These are phyloP conservation scores for Alloplasta piceator DNA, from an alignment of 2,888 invertebrate species.

Conservation along the genomic window DNA sequence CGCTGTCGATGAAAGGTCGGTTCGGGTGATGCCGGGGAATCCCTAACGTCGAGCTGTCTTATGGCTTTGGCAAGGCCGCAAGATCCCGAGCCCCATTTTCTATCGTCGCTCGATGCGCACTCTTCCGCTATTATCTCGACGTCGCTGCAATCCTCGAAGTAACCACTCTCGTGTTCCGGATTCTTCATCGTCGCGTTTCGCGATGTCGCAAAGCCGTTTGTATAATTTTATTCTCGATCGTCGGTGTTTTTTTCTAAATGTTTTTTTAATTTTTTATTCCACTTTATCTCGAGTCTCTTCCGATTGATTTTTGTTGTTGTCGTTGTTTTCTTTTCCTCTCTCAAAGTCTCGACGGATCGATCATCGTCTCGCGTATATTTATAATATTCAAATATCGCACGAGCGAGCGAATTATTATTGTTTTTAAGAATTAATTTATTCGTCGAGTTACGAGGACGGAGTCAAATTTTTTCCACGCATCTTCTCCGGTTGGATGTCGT, in stretches of 20 bases:
- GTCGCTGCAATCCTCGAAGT: slow-evolving; percentile 90
- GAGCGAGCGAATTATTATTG: background rate
- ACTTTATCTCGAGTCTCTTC: background rate
- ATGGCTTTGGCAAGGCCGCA: slow-evolving; percentile 75
- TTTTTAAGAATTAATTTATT: no score
- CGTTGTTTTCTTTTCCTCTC: background rate
- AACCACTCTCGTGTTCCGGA: slow-evolving; percentile 92
- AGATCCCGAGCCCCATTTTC: slow-evolving; percentile 69
- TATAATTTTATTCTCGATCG: background rate
- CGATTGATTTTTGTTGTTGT: background rate
- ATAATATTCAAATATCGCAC: background rate
- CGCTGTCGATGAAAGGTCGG: slow-evolving; percentile 64
- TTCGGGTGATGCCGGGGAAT: slow-evolving; percentile 76
- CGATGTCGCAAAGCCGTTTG: no score
- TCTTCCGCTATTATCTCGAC: slow-evolving; percentile 74
- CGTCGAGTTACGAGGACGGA: background rate
- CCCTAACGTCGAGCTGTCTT: slow-evolving; percentile 74
- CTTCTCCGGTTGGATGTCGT: background rate
- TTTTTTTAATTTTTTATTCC: background rate
- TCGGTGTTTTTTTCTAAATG: background rate
- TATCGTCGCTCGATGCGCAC: slow-evolving; percentile 60
- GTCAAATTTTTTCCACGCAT: slow-evolving; percentile 38
- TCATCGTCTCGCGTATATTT: no score
- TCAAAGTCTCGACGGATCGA: background rate
- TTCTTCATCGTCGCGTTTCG: slow-evolving; percentile 82